These are phyloP conservation scores for Ptychoptera contaminata DNA, from an alignment of 2,888 invertebrate species.

Conservation along the genomic window DNA sequence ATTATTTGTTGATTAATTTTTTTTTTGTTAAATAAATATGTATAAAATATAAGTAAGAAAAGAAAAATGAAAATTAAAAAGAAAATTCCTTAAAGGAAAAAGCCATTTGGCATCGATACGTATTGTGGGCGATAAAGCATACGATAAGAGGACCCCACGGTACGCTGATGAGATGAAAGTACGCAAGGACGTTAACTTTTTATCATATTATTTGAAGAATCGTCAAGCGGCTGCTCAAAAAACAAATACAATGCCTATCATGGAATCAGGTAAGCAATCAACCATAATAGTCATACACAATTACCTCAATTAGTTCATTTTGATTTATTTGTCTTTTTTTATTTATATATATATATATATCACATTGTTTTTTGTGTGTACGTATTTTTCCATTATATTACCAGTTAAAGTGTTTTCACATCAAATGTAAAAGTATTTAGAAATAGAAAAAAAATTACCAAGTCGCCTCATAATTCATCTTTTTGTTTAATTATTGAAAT, in stretches of 20 bases:
- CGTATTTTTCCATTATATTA: too few relatives aligned
- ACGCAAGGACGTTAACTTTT: constrained; percentile 69
- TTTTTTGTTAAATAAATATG: neutral
- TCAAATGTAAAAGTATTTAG: too few relatives aligned
- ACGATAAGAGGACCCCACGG: constrained; percentile 57
- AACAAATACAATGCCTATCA: constrained; percentile 16
- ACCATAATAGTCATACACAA: too few relatives aligned
- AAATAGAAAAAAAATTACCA: too few relatives aligned
- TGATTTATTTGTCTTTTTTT: too few relatives aligned
- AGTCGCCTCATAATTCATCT: too few relatives aligned
- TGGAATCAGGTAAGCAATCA: constrained; percentile 11
- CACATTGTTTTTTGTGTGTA: too few relatives aligned
- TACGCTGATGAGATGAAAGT: constrained; percentile 50
- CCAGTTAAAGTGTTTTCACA: too few relatives aligned
- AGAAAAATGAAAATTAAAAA: neutral
- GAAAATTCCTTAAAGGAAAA: constrained; percentile 38
- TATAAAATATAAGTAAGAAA: neutral
- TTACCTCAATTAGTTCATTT: too few relatives aligned
- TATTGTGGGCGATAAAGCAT: constrained; percentile 67
- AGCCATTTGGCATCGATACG: constrained; percentile 72
- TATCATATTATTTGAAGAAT: constrained; percentile 77
- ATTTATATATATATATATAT: too few relatives aligned
- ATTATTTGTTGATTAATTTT: too few relatives aligned
- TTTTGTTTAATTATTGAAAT: too few relatives aligned
- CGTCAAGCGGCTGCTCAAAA: constrained; percentile 44